A percentile compares a stretch with the other conserved stretches of the same genome.
Evolutionary conservation across 2,888 invertebrate genomes (phyloP).

Genomic region (Lamellibrachia columna): DNA sequence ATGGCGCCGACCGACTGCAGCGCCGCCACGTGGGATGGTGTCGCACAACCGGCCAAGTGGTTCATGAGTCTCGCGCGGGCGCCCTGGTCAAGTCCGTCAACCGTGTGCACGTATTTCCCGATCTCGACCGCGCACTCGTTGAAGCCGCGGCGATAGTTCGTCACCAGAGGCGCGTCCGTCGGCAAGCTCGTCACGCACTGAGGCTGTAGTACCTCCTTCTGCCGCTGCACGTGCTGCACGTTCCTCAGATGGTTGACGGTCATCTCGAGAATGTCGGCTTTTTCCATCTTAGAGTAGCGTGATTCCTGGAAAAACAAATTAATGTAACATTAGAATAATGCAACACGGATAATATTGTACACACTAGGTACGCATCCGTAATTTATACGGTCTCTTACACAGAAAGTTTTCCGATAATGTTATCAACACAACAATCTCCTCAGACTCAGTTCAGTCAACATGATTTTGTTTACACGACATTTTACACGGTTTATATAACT

Average conservation of each 20-base stretch:
- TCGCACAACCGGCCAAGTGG: slow-evolving; percentile 47
- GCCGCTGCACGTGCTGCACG: slow-evolving; percentile 45
- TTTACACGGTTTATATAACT: not conserved
- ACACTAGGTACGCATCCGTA: not conserved
- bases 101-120: slow-evolving; percentile 53
- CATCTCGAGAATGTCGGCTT: slow-evolving; percentile 64
- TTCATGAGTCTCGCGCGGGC: slow-evolving; percentile 49
- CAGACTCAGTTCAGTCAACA: not conserved
- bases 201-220: not conserved
- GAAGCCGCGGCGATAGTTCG: slow-evolving; percentile 45
- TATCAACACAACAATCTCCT: not conserved
- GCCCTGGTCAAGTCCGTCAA: slow-evolving; percentile 49
- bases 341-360: not conserved
- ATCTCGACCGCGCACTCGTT: slow-evolving; percentile 61
- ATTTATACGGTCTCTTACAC: not conserved
- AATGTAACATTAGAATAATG: not conserved
- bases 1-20: slow-evolving; percentile 6
- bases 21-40: slow-evolving; percentile 41
- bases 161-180: slow-evolving; percentile 14
- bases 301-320: slow-evolving; percentile 51
- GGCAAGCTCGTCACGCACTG: not conserved
- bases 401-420: not conserved
- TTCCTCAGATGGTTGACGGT: slow-evolving; percentile 61
- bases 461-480: not conserved
- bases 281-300: slow-evolving; percentile 62